phyloP scores from a whole-genome alignment of 1,140 invertebrate genomes.

The Chionoecetes opilio region DNA sequence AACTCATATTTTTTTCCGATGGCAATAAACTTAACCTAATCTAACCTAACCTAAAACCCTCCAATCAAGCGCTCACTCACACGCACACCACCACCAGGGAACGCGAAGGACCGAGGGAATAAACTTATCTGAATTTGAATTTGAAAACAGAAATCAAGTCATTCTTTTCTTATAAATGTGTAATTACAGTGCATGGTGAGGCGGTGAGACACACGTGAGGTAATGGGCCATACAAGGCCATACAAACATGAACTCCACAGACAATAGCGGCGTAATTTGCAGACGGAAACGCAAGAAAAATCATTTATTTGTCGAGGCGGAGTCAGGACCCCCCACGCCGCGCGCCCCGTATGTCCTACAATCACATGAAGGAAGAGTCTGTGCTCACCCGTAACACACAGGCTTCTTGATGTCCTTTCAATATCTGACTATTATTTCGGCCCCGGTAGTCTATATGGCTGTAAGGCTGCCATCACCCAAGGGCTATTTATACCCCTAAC shows the following conservation, averaged over 20 bases:
- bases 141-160: no score
- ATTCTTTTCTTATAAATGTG: neutral
- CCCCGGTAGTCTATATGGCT: neutral
- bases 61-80: no score
- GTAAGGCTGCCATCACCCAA: neutral
- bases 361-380: neutral
- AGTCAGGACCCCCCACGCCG: slow-evolving; percentile 17
- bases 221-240: slow-evolving; percentile 27
- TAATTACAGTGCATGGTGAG: neutral
- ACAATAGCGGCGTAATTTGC: slow-evolving; percentile 44
- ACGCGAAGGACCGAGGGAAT: no score
- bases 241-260: neutral
- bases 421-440: slow-evolving; percentile 32
- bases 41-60: no score
- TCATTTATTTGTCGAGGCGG: slow-evolving; percentile 30
- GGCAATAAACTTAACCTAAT: no score
- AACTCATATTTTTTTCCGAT: no score
- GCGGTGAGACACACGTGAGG: neutral
- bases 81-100: no score
- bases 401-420: neutral
- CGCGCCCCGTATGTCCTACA: slow-evolving; percentile 24
- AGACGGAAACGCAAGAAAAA: slow-evolving; percentile 53
- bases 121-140: no score
- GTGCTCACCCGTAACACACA: slow-evolving; percentile 25
- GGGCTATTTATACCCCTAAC: neutral